A percentile compares a stretch with the other conserved stretches of the same genome.
Conservation (phyloP, 2,888 invertebrate species). For the Meghimatium bilineatum region DNA sequence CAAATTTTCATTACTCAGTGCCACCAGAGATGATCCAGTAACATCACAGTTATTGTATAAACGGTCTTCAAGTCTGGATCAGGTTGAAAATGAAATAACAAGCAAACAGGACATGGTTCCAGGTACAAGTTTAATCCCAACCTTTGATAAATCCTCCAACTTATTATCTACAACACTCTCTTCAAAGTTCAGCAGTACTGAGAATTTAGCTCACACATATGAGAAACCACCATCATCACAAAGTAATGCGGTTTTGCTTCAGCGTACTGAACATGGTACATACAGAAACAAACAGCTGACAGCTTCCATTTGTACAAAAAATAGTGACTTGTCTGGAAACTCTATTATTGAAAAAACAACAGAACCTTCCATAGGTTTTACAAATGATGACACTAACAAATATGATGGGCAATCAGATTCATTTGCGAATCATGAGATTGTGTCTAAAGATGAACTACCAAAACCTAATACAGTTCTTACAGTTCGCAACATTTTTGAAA, state of each 20-base stretch:
- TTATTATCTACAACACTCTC: not conserved
- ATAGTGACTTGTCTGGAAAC: slow-evolving; percentile 42
- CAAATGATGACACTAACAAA: too few relatives aligned
- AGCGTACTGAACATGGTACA: slow-evolving; percentile 30
- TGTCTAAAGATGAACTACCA: slow-evolving; percentile 82
- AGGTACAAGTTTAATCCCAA: not conserved
- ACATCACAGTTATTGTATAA: slow-evolving; percentile 50
- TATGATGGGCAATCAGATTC: slow-evolving; percentile 32
- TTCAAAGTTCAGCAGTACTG: slow-evolving; percentile 29
- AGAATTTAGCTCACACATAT: slow-evolving; percentile 39
- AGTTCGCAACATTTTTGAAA: slow-evolving; percentile 89
- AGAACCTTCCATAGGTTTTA: not conserved
- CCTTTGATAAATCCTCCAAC: slow-evolving; percentile 26
- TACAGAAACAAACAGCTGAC: slow-evolving; percentile 57
- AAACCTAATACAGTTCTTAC: slow-evolving; percentile 93
- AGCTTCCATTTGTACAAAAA: slow-evolving; percentile 6
- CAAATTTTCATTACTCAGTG: slow-evolving; percentile 59
- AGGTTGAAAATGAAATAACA: slow-evolving; percentile 23
- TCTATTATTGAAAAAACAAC: slow-evolving; percentile 52
- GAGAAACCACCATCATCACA: slow-evolving; percentile 8
- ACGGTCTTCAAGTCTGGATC: slow-evolving; percentile 66
- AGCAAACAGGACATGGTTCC: not conserved
- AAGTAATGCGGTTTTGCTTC: slow-evolving; percentile 15
- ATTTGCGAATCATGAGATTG: slow-evolving; percentile 30
- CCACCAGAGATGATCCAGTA: slow-evolving; percentile 47